Conservation (phyloP, 2,113 vertebrate genomes). For the Psilopogon haemacephalus region DNA sequence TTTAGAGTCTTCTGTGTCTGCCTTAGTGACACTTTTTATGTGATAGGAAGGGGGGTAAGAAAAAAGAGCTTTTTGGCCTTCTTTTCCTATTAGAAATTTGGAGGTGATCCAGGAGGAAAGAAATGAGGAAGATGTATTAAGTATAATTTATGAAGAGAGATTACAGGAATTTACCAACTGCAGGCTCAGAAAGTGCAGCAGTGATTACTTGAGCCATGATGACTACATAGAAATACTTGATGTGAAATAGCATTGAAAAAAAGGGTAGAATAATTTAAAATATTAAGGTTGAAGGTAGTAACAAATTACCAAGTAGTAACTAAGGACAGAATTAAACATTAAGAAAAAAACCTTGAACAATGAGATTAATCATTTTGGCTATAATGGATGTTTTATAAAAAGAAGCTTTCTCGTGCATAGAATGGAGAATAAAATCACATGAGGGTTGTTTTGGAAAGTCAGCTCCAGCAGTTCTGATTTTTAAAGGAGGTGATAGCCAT, state of each 20-base stretch:
- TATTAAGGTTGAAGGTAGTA: constrained; percentile 28
- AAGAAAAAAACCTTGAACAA: neutral
- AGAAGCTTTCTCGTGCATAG: fast-evolving
- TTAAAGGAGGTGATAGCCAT: neutral
- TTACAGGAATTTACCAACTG: constrained; percentile 57
- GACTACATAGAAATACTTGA: constrained; percentile 3
- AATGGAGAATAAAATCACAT: neutral
- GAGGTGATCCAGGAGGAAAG: constrained; percentile 32
- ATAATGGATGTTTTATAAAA: neutral
- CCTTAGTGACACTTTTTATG: neutral
- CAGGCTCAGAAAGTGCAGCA: constrained; percentile 24
- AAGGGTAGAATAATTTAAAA: constrained; percentile 30
- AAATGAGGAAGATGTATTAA: constrained; percentile 25
- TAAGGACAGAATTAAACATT: constrained; percentile 47
- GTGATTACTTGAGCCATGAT: constrained; percentile 24
- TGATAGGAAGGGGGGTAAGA: neutral
- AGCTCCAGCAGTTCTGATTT: neutral
- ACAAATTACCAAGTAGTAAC: constrained; percentile 33
- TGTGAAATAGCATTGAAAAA: neutral
- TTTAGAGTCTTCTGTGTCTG: neutral
- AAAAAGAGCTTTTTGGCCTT: neutral
- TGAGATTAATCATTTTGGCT: constrained; percentile 39
- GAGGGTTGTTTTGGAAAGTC: neutral
- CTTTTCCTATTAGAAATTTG: constrained; percentile 46
- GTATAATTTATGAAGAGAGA: constrained; percentile 61